A percentile compares a stretch with the other conserved stretches of the same genome.
Evolutionary conservation across 2,113 vertebrate species (phyloP).

Genomic region (human): DNA sequence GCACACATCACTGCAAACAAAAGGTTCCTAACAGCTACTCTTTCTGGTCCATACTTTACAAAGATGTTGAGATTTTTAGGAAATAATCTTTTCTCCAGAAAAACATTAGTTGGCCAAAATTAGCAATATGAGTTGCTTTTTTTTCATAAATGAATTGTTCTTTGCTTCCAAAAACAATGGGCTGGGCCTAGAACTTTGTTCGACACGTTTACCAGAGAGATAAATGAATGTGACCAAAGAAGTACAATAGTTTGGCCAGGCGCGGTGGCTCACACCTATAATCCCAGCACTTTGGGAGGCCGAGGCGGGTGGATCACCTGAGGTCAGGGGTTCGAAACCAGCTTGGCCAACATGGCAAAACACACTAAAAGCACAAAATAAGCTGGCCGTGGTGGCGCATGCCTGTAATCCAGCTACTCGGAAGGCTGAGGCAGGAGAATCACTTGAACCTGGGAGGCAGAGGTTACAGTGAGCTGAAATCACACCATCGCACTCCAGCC

Average conservation of each 20-base stretch:
- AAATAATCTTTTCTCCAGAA: background rate
- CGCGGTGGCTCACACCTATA: no score
- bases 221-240: background rate
- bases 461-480: no score
- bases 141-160: background rate
- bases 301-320: no score
- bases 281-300: no score
- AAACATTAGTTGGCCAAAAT: background rate
- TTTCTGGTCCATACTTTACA: conserved; percentile 21
- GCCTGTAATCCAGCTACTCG: no score
- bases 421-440: no score
- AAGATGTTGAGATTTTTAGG: background rate
- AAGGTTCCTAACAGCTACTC: background rate
- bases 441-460: no score
- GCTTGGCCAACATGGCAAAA: no score
- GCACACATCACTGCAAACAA: background rate
- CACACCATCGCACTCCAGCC: no score
- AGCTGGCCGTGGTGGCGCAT: no score
- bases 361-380: no score
- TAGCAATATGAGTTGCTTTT: background rate
- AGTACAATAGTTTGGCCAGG: background rate
- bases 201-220: background rate
- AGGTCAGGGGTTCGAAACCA: no score
- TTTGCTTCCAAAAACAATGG: background rate
- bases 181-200: background rate